Conservation (phyloP, 2,888 invertebrate genomes). For the Pseudanteris insignis region DNA sequence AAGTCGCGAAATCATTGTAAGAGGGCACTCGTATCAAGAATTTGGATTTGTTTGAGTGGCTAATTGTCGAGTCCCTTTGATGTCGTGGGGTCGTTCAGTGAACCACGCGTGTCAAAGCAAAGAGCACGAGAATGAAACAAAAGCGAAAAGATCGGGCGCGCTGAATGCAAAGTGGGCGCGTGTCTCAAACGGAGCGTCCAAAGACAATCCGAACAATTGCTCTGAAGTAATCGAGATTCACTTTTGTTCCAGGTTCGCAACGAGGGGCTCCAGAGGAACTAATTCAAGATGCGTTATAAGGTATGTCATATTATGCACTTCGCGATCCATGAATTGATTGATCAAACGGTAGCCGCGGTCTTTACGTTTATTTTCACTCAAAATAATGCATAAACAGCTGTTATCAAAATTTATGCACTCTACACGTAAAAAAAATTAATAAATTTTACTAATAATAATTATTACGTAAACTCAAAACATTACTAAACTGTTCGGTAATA, state of each 20-base stretch:
- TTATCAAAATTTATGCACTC: no score
- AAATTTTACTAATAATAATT: no score
- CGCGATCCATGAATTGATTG: neutral
- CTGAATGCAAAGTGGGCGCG: constrained; percentile 50
- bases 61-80: constrained; percentile 43
- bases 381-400: no score
- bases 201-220: constrained; percentile 40
- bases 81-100: constrained; percentile 38
- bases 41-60: constrained; percentile 28
- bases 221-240: constrained; percentile 39
- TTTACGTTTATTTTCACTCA: neutral
- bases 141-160: constrained; percentile 40
- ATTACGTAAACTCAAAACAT: no score
- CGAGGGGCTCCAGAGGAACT: constrained; percentile 14
- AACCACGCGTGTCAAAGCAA: constrained; percentile 31
- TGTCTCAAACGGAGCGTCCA: constrained; percentile 44
- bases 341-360: no score
- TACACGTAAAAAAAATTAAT: no score
- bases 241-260: constrained; percentile 50
- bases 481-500: no score
- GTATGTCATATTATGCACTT: constrained; percentile 41
- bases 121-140: constrained; percentile 32
- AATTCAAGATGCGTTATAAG: constrained; percentile 58
- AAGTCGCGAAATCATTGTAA: constrained; percentile 20
- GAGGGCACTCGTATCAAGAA: constrained; percentile 12